These are phyloP conservation scores for Leptura quadrifasciata DNA, from an alignment of 2,888 invertebrate genomes.

Conservation along the genomic window DNA sequence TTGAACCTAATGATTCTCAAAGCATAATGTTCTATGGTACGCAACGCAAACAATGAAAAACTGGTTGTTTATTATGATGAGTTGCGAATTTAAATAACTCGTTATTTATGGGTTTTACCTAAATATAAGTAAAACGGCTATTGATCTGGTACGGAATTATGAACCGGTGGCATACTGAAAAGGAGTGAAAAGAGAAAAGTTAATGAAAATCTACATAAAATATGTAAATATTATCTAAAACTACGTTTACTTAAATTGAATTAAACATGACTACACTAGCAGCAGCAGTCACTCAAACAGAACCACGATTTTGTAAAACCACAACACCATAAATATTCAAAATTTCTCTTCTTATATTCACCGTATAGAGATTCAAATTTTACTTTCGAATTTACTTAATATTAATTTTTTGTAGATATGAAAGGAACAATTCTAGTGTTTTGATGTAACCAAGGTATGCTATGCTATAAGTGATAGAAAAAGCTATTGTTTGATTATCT, in stretches of 20 bases:
- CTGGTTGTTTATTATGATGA: slow-evolving; percentile 5
- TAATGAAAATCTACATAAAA: background rate
- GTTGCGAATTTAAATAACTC: background rate
- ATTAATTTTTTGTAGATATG: background rate
- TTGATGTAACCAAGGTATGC: background rate
- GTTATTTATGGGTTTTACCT: background rate
- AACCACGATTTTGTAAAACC: background rate
- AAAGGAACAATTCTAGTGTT: background rate
- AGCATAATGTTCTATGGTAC: slow-evolving; percentile 1
- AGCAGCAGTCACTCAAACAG: background rate
- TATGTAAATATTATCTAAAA: background rate
- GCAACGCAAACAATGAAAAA: background rate
- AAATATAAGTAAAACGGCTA: background rate
- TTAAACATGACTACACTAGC: background rate
- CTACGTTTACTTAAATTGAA: background rate
- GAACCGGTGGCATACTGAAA: background rate
- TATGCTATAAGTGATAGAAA: background rate
- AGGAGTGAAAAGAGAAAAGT: too few relatives aligned
- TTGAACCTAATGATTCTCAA: background rate
- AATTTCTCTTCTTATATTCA: slow-evolving; percentile 4
- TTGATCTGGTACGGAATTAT: background rate
- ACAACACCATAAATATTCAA: slow-evolving; percentile 1
- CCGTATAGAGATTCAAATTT: background rate
- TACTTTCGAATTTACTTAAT: background rate
- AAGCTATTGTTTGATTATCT: background rate